phyloP scores from a whole-genome alignment of 1,140 invertebrate genomes.

The Trichonephila clavata region DNA sequence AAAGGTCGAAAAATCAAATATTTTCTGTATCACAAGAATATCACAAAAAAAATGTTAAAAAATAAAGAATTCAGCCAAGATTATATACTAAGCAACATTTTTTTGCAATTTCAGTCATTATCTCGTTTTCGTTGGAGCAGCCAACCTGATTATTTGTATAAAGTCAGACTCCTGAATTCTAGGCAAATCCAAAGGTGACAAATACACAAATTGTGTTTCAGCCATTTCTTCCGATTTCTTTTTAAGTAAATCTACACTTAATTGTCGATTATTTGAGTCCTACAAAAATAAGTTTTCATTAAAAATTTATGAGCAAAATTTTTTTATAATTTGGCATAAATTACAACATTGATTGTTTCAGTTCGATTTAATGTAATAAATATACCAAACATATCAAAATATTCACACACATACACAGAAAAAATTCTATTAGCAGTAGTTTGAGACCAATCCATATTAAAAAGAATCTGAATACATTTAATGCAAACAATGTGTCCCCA shows the following conservation, averaged over 20 bases:
- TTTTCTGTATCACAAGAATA: too few relatives aligned
- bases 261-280: conserved; percentile 82
- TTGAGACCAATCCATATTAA: not conserved
- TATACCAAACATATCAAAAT: not conserved
- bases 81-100: not conserved
- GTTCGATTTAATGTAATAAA: not conserved
- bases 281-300: conserved; percentile 71
- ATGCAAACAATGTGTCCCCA: too few relatives aligned
- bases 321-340: not conserved
- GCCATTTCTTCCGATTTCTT: conserved; percentile 78
- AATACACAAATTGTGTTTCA: conserved; percentile 82
- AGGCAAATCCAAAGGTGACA: conserved; percentile 81
- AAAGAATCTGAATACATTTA: not conserved
- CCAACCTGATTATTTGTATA: conserved; percentile 47
- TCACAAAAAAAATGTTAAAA: too few relatives aligned
- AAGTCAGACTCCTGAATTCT: not conserved
- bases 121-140: conserved; percentile 33
- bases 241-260: conserved; percentile 81
- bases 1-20: too few relatives aligned
- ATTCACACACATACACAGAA: not conserved
- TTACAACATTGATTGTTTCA: too few relatives aligned
- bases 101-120: not conserved
- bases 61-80: too few relatives aligned
- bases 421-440: not conserved
- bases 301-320: not conserved